phyloP scores from a whole-genome alignment of 2,113 vertebrate species.

The Scartelaos histophorus region DNA sequence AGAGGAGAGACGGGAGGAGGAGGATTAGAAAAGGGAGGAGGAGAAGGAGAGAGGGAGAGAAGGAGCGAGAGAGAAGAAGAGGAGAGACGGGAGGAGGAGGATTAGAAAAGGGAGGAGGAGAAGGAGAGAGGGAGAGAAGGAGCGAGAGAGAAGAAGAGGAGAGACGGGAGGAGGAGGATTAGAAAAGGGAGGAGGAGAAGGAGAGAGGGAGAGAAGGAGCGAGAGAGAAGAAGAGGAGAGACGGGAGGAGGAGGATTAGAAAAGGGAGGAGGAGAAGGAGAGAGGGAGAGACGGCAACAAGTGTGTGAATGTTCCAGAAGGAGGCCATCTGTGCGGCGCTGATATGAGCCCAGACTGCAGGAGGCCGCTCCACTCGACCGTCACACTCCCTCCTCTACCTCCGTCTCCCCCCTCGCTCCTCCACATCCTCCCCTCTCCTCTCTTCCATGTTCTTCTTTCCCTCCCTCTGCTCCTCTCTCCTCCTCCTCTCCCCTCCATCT shows the following conservation, averaged over 20 bases:
- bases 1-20: too few relatives aligned
- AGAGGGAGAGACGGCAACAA: constrained; percentile 68
- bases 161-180: not conserved
- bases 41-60: too few relatives aligned
- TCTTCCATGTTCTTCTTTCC: not conserved
- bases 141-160: too few relatives aligned
- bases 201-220: constrained; percentile 39
- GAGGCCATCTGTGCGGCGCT: constrained; percentile 65
- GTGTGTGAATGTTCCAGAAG: constrained; percentile 74
- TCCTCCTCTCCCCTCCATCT: too few relatives aligned
- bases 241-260: constrained; percentile 32
- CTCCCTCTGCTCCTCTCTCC: not conserved
- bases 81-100: too few relatives aligned
- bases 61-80: too few relatives aligned
- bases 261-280: constrained; percentile 35
- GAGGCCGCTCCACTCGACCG: constrained; percentile 57
- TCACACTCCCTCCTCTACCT: constrained; percentile 4
- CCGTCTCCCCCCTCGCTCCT: not conserved
- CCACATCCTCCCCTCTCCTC: not conserved
- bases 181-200: constrained; percentile 41
- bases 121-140: too few relatives aligned
- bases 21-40: too few relatives aligned
- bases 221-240: not conserved
- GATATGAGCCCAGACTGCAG: constrained; percentile 50
- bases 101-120: too few relatives aligned